phyloP scores from a whole-genome alignment of 1,140 invertebrate genomes.

The Drosophila orosa region DNA sequence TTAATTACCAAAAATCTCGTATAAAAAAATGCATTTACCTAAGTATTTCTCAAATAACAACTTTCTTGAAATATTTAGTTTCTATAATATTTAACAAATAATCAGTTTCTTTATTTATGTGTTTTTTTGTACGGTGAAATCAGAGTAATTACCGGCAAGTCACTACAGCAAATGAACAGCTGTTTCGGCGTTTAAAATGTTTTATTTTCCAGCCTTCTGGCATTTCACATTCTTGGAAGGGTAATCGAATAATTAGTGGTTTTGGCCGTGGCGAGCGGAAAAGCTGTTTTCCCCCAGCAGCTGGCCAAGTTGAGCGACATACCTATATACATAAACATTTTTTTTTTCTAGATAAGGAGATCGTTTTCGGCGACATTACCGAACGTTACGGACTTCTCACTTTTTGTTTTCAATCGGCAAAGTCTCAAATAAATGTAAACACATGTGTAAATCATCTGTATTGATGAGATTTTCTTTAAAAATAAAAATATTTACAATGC shows the following conservation, averaged over 20 bases:
- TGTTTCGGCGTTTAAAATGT: conserved; percentile 39
- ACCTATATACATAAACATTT: not conserved
- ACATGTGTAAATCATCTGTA: not conserved
- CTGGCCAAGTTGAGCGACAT: conserved; percentile 1
- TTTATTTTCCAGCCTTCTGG: conserved; percentile 27
- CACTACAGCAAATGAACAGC: conserved; percentile 42
- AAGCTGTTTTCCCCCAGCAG: conserved; percentile 33
- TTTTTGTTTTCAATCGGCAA: conserved; percentile 1
- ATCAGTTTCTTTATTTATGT: not conserved
- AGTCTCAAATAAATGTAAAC: not conserved
- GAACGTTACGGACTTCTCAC: conserved; percentile 51
- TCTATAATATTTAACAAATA: not conserved
- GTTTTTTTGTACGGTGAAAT: not conserved
- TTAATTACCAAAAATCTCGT: not conserved
- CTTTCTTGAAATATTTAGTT: too few species aligned
- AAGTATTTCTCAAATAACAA: too few species aligned
- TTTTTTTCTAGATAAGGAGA: conserved; percentile 28
- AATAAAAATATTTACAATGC: conserved; percentile 30
- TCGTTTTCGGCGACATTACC: conserved; percentile 55
- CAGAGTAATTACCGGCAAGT: conserved; percentile 16
- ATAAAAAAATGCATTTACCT: too few species aligned
- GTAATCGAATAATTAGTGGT: conserved; percentile 26
- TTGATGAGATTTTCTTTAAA: conserved; percentile 47
- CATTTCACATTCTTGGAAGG: conserved; percentile 26
- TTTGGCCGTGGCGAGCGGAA: conserved; percentile 4